Evolutionary conservation across 92 coral and sea anemone species (phyloP).

Genomic region (Scolanthus callimorphus): DNA sequence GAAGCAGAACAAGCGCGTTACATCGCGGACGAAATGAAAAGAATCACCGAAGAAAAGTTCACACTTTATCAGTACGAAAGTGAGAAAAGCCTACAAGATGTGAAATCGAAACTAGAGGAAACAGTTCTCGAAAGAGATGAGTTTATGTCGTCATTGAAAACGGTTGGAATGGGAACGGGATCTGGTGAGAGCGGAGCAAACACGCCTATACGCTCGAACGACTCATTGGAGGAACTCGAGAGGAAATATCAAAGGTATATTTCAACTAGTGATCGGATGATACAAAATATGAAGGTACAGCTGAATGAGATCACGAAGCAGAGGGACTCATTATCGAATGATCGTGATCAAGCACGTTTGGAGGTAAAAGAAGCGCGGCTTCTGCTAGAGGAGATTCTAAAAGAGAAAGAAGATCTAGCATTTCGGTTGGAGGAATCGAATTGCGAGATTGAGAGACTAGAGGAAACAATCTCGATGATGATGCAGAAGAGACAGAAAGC

Average conservation of each 20-base stretch:
- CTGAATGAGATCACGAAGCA: conserved; percentile 56
- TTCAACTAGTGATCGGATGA: conserved; percentile 77
- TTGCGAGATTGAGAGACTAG: conserved; percentile 74
- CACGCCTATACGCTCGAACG: conserved; percentile 33
- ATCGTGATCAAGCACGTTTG: conserved; percentile 39
- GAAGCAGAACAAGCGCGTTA: conserved; percentile 68
- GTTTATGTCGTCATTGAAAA: conserved; percentile 57
- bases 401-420: conserved; percentile 54
- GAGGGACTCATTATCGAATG: conserved; percentile 48
- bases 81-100: conserved; percentile 66
- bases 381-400: conserved; percentile 50
- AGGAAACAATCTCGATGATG: conserved; percentile 67
- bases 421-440: conserved; percentile 70
- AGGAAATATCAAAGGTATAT: conserved; percentile 69
- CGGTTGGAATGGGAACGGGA: conserved; percentile 62
- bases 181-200: conserved; percentile 13
- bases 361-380: conserved; percentile 50
- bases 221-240: conserved; percentile 62
- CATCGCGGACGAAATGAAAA: conserved; percentile 68
- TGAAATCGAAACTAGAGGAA: conserved; percentile 62
- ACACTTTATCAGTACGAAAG: conserved; percentile 81
- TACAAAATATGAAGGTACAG: conserved; percentile 75
- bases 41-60: conserved; percentile 78
- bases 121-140: conserved; percentile 79
- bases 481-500: conserved; percentile 65